Evolutionary conservation across 2,888 invertebrate genomes (phyloP), one percentile per base, ranked within the genome.

Genomic region (Nymphalis c-album): DNA sequence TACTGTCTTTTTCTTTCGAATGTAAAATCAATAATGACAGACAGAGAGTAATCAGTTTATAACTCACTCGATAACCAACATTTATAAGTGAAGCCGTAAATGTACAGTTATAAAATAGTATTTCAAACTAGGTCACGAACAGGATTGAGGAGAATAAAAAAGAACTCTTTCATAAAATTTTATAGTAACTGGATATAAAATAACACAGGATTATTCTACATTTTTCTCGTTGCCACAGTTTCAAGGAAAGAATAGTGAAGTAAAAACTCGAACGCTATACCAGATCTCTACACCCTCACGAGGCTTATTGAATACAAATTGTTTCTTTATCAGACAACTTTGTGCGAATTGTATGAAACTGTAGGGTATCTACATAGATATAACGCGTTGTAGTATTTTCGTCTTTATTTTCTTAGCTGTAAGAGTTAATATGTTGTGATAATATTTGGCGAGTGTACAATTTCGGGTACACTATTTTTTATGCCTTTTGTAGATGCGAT

Each of bases 291-390:
- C 79, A 80, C 82, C 80, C 81, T 76, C 74, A 77, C 71, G 77
- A 72, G 80, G 77, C 86, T 88, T 88, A 88, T 88, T 87, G 89
- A 88, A 89, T 89, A 88, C 88, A 87, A 89, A 89, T 88, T 85
- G 87, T 87, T 86, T 84, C 85, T 87, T 87, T 87, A 87, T 83
- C 86, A 70, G 80, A 76, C 77, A 81, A 82, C 74, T 82, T 84
- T 82, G 66, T 63, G 63, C 50, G 65, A 71, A 67, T 63, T 69
- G 69, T 63, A 68, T 59, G 61, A 70, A 68, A 70, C 59, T 60
- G 57, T 58, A 61, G 48, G 7, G 2, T 55, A 17, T 17, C 2
- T 31, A 31, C 3, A 26, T 16, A 40, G 31, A 31, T 31, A n/a
- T 55, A 17, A 31, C 26, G 31, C 53, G 31, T 26, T 31, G 26